phyloP scores from a whole-genome alignment of 2,113 vertebrate species.

The Oreocharis arfaki region DNA sequence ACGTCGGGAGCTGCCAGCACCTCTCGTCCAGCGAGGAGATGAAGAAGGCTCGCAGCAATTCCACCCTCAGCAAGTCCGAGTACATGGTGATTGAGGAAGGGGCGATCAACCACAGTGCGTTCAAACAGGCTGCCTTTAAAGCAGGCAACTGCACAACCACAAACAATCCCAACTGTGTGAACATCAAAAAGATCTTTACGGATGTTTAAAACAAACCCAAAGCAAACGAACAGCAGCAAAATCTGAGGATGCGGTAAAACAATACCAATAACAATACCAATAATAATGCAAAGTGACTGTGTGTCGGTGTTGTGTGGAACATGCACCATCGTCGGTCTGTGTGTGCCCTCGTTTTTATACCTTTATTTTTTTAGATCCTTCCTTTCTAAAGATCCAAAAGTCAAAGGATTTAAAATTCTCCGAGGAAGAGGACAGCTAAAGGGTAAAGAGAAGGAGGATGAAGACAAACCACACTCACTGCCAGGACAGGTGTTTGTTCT shows the following conservation, averaged over 20 bases:
- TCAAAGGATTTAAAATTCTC: slow-evolving; percentile 45
- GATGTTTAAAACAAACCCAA: slow-evolving; percentile 80
- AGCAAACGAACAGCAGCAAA: not conserved
- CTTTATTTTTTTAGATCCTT: slow-evolving; percentile 66
- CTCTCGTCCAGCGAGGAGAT: slow-evolving; percentile 87
- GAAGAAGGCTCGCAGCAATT: slow-evolving; percentile 87
- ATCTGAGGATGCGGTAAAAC: not conserved
- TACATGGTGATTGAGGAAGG: slow-evolving; percentile 96
- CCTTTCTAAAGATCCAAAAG: slow-evolving; percentile 47
- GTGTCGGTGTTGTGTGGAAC: slow-evolving; percentile 65
- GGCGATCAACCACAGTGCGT: slow-evolving; percentile 83
- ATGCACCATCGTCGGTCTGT: slow-evolving; percentile 73
- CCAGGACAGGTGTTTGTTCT: slow-evolving; percentile 70
- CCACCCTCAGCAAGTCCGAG: slow-evolving; percentile 94
- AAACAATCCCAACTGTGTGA: slow-evolving; percentile 91
- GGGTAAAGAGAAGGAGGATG: slow-evolving; percentile 7
- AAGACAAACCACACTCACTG: slow-evolving; percentile 38
- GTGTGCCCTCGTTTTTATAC: slow-evolving; percentile 70
- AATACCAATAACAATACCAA: not conserved
- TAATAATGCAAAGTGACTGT: slow-evolving; percentile 51
- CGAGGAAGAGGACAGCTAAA: slow-evolving; percentile 41
- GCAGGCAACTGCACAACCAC: slow-evolving; percentile 75
- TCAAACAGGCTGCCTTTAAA: slow-evolving; percentile 89
- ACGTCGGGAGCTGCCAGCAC: slow-evolving; percentile 93
- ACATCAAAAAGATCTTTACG: slow-evolving; percentile 96